phyloP scores from a whole-genome alignment of 2,113 vertebrate genomes.

The Trogon melanurus region DNA sequence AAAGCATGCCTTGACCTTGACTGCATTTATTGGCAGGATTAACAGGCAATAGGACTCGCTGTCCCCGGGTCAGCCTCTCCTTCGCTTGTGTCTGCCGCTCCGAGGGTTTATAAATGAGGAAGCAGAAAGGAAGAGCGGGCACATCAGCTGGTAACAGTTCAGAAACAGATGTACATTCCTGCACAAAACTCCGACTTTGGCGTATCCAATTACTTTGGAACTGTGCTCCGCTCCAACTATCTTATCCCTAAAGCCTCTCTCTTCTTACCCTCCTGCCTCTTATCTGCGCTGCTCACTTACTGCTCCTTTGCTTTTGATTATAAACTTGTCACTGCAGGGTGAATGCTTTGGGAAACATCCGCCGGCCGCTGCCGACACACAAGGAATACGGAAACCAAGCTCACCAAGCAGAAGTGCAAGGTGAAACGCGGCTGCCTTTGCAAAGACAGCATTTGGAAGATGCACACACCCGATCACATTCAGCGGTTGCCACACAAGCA shows the following conservation, averaged over 20 bases:
- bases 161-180: conserved; percentile 71
- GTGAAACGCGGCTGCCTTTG: not conserved
- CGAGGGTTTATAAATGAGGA: not conserved
- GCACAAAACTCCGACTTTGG: not conserved
- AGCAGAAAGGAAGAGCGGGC: conserved; percentile 10
- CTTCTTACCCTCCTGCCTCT: not conserved
- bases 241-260: not conserved
- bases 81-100: not conserved
- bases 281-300: not conserved
- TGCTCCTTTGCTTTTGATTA: conserved; percentile 29
- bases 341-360: not conserved
- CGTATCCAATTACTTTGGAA: conserved; percentile 29
- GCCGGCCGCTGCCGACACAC: fast-evolving
- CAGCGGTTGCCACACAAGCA: not conserved
- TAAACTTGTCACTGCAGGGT: not conserved
- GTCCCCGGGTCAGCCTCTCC: not conserved
- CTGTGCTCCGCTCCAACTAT: not conserved
- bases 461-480: fast-evolving
- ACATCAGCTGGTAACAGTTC: conserved; percentile 64
- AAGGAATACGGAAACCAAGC: not conserved
- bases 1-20: not conserved
- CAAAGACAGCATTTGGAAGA: not conserved
- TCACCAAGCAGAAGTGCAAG: not conserved
- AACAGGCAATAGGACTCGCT: fast-evolving
- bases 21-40: not conserved